Base-by-base conservation (phyloP, 2,888 invertebrate genomes). In the Caenorhabditis angaria region DNA sequence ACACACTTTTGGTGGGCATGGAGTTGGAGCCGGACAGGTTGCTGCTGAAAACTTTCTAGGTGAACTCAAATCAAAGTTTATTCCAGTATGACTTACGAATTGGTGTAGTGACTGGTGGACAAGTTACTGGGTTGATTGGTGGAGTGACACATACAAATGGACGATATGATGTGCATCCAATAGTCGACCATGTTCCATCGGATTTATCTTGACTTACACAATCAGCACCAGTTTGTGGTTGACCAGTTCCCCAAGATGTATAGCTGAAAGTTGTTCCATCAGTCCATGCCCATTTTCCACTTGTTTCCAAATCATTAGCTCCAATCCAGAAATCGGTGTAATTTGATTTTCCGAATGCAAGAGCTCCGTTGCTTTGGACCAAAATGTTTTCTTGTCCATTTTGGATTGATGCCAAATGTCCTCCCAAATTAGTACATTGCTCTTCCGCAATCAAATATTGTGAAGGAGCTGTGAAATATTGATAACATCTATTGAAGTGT, bases 291-390 rank as follows among this genome's bases (percentile, higher is more conserved):
- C 74, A 74, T 8, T 35, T 63, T 22, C 74, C 74, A 24, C 60
- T 27, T 18, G 47, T 53, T 32, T 57, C 66, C 51, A 74, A 56
- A 48, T 74, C 74, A 41, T 66, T 74, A 22, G 66, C 69, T 5
- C 74, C 74, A 51, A 70, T 70, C 74, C 74, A 74, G 48, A 55
- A 74, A 50, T 69, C 69, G 14, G 68, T 65, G 32, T 65, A 65
- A 51, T 73, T 73, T 5, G 65, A 62, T n/a, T 69, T 73, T 25
- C 59, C 60, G 57, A 73, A 69, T 1, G 63, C 51, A 14, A 60
- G 27, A 4, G 61, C 61, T 24, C 55, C 73, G 24, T 73, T 73
- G 5, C 51, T 47, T 22, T 65, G 56, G 32, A 74, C 27, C 5
- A 74, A 28, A 1, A 61, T 61, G 27, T 74, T 70, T 25, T 74